Evolutionary conservation across 92 coral and sea anemone genomes (phyloP), one percentile per base, ranked within the genome.

Genomic region (Parazoanthus swiftii): DNA sequence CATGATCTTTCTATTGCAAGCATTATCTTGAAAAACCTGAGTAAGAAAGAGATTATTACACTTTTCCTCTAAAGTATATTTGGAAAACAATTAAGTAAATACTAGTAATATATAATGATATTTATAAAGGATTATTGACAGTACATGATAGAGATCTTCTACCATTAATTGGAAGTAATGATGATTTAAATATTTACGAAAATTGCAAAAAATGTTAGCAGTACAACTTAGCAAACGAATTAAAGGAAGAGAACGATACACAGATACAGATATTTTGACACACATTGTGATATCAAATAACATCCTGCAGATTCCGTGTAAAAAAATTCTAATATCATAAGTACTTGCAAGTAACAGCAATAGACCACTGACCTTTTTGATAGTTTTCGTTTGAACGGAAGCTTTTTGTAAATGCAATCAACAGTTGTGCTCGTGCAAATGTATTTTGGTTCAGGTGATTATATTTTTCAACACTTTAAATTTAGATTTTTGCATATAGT

Each of bases 21-120:
- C 86, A 82, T 82, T 82, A n/a, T 82, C 86, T 42, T 82, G 86
- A 35, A 82, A 82, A 4, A 82, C 86, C 86, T 82, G 29, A n/a
- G 38, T 15, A 8, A 79, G 6, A 79, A 50, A 77, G 20, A 36
- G 59, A 5, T 15, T 14, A 0, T 77, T 77, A 43, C 56, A 15
- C 5, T 20, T 25, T 21, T 10, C 4, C 0, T 43, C 21, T 43
- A 0, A 23, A 33, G 21, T 25, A 36, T 43, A 3, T 73, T 6
- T 73, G 29, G 77, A 3, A 20, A 73, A 8, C 43, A 26, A 36
- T 29, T 29, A 13, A 15, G 18, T 54, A 54, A 54, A 54, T 14
- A 54, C 1, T 54, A 54, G 59, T 54, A 48, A 48, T 10, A 63
- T 23, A 63, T 39, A 70, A n/a, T 70, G 74, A 8, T 70, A 5